Percentiles rank a stretch among this genome's conserved stretches.
phyloP scores from a whole-genome alignment of 2,888 invertebrate species.

The Blastobasis adustella region DNA sequence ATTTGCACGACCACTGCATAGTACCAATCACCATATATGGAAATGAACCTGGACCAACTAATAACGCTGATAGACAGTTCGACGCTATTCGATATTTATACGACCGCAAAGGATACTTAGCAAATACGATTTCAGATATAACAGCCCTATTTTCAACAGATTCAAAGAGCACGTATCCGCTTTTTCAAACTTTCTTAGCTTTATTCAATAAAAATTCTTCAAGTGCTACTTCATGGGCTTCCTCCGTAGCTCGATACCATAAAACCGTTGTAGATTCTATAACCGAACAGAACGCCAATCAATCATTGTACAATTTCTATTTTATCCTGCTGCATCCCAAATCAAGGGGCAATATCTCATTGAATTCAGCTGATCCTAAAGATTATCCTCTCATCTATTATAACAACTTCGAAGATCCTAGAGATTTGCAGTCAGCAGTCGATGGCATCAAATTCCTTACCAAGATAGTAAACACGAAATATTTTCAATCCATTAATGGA shows the following conservation, averaged over 20 bases:
- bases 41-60: slow-evolving; percentile 21
- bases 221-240: not conserved
- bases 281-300: slow-evolving; percentile 28
- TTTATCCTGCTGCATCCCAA: slow-evolving; percentile 60
- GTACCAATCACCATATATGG: slow-evolving; percentile 32
- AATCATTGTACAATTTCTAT: slow-evolving; percentile 37
- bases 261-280: slow-evolving; percentile 20
- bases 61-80: slow-evolving; percentile 18
- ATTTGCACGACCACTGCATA: slow-evolving; percentile 53
- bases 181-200: slow-evolving; percentile 18
- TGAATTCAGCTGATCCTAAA: slow-evolving; percentile 71
- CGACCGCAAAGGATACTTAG: slow-evolving; percentile 50
- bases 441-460: slow-evolving; percentile 37
- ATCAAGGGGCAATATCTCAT: slow-evolving; percentile 69
- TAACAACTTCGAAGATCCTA: slow-evolving; percentile 75
- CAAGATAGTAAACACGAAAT: slow-evolving; percentile 30
- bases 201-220: not conserved
- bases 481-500: slow-evolving; percentile 34
- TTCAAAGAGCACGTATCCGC: slow-evolving; percentile 28
- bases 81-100: slow-evolving; percentile 48
- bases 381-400: slow-evolving; percentile 76
- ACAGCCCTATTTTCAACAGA: slow-evolving; percentile 73
- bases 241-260: not conserved
- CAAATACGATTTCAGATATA: slow-evolving; percentile 72
- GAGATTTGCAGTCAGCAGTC: slow-evolving; percentile 44